Evolutionary conservation across 2,797 vertebrate genomes (phyloP).

Genomic region (Scyliorhinus canicula): DNA sequence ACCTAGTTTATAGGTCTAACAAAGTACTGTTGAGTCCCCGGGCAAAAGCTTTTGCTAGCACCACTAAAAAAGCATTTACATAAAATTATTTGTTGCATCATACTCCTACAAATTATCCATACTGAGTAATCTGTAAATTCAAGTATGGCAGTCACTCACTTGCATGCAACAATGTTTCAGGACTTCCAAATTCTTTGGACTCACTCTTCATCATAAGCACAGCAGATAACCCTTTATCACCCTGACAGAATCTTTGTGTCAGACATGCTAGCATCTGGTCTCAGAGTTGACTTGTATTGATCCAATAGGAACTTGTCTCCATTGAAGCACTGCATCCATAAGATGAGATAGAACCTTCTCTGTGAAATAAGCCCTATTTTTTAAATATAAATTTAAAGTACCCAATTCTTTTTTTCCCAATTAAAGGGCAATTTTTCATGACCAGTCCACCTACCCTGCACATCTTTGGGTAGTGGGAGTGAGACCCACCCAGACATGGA

Average conservation of each 20-base stretch:
- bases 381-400: too few species aligned
- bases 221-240: background rate
- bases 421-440: too few species aligned
- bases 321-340: background rate
- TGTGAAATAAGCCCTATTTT: background rate
- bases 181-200: background rate
- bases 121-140: background rate
- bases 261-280: background rate
- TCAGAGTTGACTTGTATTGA: background rate
- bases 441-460: too few species aligned
- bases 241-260: background rate
- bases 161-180: background rate
- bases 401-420: too few species aligned
- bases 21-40: background rate
- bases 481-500: too few species aligned
- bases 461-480: too few species aligned
- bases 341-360: background rate
- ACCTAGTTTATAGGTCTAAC: background rate
- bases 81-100: background rate
- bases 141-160: background rate
- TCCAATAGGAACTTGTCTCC: background rate
- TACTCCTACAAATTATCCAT: background rate
- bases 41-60: too few species aligned
- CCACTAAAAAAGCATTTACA: background rate
- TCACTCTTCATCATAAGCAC: too few species aligned